Percentiles rank a stretch among this genome's conserved stretches.
Evolutionary conservation across 2,113 vertebrate species (phyloP).

Genomic region (Oryzias javanicus): DNA sequence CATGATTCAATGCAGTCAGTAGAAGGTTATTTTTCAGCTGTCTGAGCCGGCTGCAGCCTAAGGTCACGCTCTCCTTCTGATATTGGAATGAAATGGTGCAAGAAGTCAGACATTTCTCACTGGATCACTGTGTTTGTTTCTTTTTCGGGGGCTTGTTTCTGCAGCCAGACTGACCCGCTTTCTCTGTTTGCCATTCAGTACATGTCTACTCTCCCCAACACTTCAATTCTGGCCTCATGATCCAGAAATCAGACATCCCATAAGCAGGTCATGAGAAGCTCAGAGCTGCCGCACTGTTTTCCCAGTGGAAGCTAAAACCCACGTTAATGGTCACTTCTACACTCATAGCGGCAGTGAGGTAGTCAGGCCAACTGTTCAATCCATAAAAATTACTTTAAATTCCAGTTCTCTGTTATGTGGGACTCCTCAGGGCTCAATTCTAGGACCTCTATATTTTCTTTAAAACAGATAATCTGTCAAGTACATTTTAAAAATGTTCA

Average conservation of each 20-base stretch:
- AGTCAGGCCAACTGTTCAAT: conserved; percentile 8
- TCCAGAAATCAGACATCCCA: conserved; percentile 49
- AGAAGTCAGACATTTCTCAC: conserved; percentile 14
- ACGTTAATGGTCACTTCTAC: conserved; percentile 11
- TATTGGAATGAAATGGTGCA: conserved; percentile 16
- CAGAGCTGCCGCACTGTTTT: conserved; percentile 19
- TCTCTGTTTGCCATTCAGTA: conserved; percentile 29
- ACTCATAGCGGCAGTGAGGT: conserved; percentile 10
- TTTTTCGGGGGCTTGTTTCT: conserved; percentile 29
- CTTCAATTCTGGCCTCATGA: conserved; percentile 27
- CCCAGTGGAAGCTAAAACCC: conserved; percentile 13
- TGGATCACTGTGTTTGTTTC: conserved; percentile 24
- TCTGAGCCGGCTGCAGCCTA: conserved; percentile 10
- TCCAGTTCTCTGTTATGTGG: no score
- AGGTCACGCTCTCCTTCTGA: conserved; percentile 30
- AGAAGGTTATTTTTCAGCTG: conserved; percentile 23
- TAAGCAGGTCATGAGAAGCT: conserved; percentile 57
- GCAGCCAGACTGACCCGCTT: conserved; percentile 49
- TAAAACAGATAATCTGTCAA: no score
- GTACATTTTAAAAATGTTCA: no score
- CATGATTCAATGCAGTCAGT: conserved; percentile 39
- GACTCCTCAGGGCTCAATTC: no score
- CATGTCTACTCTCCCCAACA: neutral
- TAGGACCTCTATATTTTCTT: no score
- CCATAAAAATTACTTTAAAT: no score